Evolutionary conservation across 2,797 vertebrate genomes (phyloP), one percentile per base, ranked within the genome.

Genomic region (Austrolebias charrua): DNA sequence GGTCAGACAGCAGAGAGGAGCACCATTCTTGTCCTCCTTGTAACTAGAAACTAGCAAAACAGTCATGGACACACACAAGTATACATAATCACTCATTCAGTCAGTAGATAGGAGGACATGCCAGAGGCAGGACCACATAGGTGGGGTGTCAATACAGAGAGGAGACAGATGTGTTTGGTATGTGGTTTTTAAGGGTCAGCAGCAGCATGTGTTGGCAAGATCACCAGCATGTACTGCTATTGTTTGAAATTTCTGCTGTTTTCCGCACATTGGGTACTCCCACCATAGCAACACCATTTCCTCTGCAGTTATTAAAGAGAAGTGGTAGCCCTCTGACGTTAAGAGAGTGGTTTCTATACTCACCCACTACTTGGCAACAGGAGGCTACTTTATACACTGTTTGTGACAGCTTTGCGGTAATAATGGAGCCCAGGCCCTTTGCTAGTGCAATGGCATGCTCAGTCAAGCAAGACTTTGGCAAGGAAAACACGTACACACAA

Each of bases 351-450:
- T 62, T 60, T 19, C 66, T 57, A 75, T 74, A 78, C 76, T 85
- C 72, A 62, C 71, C 76, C 77, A 67, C 71, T 56, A 59, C 72
- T 78, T 66, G 14, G 82, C 80, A 86, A 85, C 83, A 86, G 79
- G 69, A 83, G 84, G 82, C 82, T 82, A 80, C 82, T 86, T 87
- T 81, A 86, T 84, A 86, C 71, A 86, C 82, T 74, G 83, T 84
- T 78, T 87, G 86, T 88, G 90, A 89, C 89, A 90, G 89, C 86
- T 87, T 86, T 86, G 88, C 81, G 86, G 89, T 89, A 86, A 90
- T 90, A 89, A 91, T 89, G 84, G 81, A 89, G 84, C 69, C 68
- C 59, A n/a, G 75, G 76, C 77, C 78, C 79, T 79, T 20, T 33
- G 60, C 88, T 83, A 80, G 78, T 78, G 71, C 83, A 77, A 86